Conservation (phyloP, 2,888 invertebrate species). For the Tubulanus polymorphus region DNA sequence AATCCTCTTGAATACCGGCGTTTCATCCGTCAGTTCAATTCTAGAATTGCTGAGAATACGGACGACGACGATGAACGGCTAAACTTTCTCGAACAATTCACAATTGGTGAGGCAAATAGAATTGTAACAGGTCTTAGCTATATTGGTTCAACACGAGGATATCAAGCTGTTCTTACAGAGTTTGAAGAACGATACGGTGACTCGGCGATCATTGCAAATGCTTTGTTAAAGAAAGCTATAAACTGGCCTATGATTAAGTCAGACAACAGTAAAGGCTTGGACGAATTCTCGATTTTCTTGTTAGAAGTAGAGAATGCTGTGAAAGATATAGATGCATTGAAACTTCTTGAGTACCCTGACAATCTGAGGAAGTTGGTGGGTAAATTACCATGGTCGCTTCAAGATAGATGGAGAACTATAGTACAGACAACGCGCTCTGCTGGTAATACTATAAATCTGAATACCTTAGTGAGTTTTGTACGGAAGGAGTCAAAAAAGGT, state of each 20-base stretch:
- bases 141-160: slow-evolving; percentile 1
- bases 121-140: slow-evolving; percentile 3
- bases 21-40: background rate
- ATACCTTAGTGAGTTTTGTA: slow-evolving; percentile 1
- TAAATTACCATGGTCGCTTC: too few relatives aligned
- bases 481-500: slow-evolving; percentile 4
- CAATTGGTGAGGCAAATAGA: slow-evolving; percentile 7
- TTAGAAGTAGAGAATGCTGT: background rate
- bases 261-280: background rate
- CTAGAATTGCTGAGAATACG: background rate
- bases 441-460: background rate
- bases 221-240: slow-evolving; percentile 4
- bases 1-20: background rate
- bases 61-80: background rate
- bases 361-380: slow-evolving; percentile 12
- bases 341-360: slow-evolving; percentile 17
- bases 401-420: too few relatives aligned
- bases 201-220: slow-evolving; percentile 1
- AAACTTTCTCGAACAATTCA: background rate
- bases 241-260: slow-evolving; percentile 6
- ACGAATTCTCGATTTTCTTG: background rate
- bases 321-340: background rate
- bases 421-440: too few relatives aligned
- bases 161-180: slow-evolving; percentile 1
- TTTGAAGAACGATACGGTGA: slow-evolving; percentile 4